Evolutionary conservation across 2,113 vertebrate species (phyloP), one percentile per base, ranked within the genome.

Genomic region (Nothobranchius furzeri): DNA sequence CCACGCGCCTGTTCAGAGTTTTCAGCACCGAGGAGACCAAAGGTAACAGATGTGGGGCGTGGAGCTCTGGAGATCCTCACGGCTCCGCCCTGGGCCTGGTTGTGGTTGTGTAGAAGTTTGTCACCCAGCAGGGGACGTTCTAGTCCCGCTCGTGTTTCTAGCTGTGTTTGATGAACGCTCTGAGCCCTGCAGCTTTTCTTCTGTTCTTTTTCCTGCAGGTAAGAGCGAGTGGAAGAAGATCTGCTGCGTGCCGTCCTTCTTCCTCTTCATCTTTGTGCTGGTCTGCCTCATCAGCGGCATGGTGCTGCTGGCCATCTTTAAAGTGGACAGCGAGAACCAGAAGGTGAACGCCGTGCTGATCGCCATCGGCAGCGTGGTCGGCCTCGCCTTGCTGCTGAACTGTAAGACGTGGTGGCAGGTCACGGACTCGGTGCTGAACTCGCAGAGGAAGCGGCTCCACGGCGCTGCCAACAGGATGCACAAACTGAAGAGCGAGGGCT

Each of bases 171-270:
- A 56, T 2, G 17, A n/a, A 47, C 49, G 35, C 15, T 53, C 51
- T n/a, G 12, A n/a, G 13, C 2, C 30, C 30, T 30, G 30, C 30
- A 4, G 30, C 37, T 40, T 1, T 40, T 30, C 14, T 30, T 52
- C 30, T 42, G 25, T 30, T 30, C 30, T 11, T 13, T 0, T 3
- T 3, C 0, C 42, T 12, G 4, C 83, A 99, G 98, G 96, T 3
- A 99, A 95, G 71, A 91, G 82, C 90, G 97, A 96, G 73, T 99
- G 98, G 97, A 99, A 98, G 87, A 95, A 95, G 76, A 98, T 97
- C 0, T 99, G 98, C 71, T 99, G 98, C 54, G 88, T 99, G 4
- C 98, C 98, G 0, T 98, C 98, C 30, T 98, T 99, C 52, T 76
- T 98, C 64, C 92, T 99, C 88, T 96, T 97, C 82, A 70, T 94